These are phyloP conservation scores for Papilio aristodemus DNA, from an alignment of 1,140 invertebrate genomes.

Conservation along the genomic window DNA sequence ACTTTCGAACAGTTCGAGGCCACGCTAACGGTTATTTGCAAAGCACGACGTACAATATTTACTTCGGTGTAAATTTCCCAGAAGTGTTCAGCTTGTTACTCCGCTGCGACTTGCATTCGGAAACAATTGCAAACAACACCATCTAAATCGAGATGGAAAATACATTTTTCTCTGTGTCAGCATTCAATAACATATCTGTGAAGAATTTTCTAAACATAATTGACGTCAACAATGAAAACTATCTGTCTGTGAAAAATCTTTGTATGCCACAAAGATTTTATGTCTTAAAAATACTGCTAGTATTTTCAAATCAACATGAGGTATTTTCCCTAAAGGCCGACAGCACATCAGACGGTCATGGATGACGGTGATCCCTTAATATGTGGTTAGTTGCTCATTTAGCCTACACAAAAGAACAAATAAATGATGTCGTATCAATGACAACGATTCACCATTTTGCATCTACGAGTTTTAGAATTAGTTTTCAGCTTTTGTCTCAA, in stretches of 20 bases:
- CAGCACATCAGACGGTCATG: too few relatives aligned
- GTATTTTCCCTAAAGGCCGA: too few relatives aligned
- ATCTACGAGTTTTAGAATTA: neutral
- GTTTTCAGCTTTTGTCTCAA: neutral
- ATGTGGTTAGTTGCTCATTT: too few relatives aligned
- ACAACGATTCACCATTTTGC: neutral
- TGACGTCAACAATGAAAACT: neutral
- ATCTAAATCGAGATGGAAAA: neutral
- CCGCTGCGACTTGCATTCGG: slow-evolving; percentile 3
- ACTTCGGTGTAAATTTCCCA: slow-evolving; percentile 11
- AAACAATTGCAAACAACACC: slow-evolving; percentile 15
- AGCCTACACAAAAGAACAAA: neutral
- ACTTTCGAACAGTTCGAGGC: slow-evolving; percentile 17
- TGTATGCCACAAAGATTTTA: too few relatives aligned
- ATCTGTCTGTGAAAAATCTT: too few relatives aligned
- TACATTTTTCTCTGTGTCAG: neutral
- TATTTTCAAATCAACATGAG: too few relatives aligned
- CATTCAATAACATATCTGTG: neutral
- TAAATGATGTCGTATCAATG: neutral
- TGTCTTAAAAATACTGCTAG: too few relatives aligned
- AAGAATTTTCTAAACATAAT: neutral
- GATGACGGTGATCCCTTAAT: too few relatives aligned
- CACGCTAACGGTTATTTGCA: slow-evolving; percentile 14
- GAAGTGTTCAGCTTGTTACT: slow-evolving; percentile 17
- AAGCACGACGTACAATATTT: slow-evolving; percentile 14